These are phyloP conservation scores for Anser cygnoides DNA, from an alignment of 2,113 vertebrate species.

Conservation along the genomic window DNA sequence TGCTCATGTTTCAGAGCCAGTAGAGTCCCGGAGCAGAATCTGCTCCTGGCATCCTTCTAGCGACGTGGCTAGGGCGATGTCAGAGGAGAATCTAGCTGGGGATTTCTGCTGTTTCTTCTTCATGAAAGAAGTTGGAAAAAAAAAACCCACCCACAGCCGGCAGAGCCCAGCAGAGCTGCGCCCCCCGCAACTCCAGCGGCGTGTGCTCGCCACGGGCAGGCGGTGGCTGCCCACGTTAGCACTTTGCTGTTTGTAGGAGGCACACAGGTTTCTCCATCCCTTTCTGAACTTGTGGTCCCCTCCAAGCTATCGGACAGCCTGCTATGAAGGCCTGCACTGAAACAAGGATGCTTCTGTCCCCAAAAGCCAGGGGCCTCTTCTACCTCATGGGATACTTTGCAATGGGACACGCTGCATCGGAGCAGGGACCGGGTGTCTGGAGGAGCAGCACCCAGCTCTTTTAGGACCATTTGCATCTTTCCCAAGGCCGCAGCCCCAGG, in stretches of 20 bases:
- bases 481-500: too few species aligned
- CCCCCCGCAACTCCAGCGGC: neutral
- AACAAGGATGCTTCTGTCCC: neutral
- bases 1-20: neutral
- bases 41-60: neutral
- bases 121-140: neutral
- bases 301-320: neutral
- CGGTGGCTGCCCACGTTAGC: neutral
- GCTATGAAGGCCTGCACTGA: neutral
- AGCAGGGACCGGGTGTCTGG: neutral
- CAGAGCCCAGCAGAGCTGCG: rapidly evolving
- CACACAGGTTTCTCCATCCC: neutral
- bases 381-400: neutral
- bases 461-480: too few species aligned
- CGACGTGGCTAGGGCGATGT: rapidly evolving
- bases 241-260: neutral
- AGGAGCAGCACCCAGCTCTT: neutral
- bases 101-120: neutral
- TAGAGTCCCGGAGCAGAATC: neutral
- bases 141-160: rapidly evolving
- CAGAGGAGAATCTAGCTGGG: neutral
- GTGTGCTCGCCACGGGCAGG: neutral
- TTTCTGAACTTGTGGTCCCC: neutral
- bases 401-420: neutral
- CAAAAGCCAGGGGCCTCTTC: neutral